phyloP scores from a whole-genome alignment of 1,140 invertebrate species.

The Drosophila trapezifrons region DNA sequence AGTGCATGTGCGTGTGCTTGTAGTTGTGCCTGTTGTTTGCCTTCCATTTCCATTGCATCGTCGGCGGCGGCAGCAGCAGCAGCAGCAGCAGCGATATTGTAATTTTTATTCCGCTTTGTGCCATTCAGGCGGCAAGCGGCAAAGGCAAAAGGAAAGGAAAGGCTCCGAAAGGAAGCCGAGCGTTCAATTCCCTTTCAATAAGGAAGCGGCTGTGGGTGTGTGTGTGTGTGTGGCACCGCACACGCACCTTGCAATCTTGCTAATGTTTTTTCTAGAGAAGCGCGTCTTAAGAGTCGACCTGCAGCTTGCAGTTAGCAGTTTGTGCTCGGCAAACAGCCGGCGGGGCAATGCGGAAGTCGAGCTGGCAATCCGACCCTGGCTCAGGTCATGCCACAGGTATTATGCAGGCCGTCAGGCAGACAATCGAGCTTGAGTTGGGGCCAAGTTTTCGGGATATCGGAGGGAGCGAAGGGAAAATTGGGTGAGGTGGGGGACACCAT shows the following conservation, averaged over 20 bases:
- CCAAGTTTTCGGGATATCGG: conserved; percentile 10
- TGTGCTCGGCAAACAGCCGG: conserved; percentile 67
- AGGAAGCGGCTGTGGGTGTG: conserved; percentile 5
- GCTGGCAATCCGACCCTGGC: conserved; percentile 29
- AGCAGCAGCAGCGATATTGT: conserved; percentile 67
- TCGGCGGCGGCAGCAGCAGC: conserved; percentile 28
- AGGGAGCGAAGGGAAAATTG: neutral
- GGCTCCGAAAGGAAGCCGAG: conserved; percentile 44
- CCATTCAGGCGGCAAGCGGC: conserved; percentile 61
- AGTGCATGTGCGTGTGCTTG: conserved; percentile 44
- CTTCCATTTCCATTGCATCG: conserved; percentile 61
- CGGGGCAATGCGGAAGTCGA: conserved; percentile 63
- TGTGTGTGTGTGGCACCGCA: conserved; percentile 37
- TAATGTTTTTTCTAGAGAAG: conserved; percentile 73
- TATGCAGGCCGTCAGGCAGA: conserved; percentile 45
- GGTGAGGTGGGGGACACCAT: conserved; percentile 15
- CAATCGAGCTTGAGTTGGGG: conserved; percentile 59
- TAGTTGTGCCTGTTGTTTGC: conserved; percentile 60
- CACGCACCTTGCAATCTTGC: conserved; percentile 82
- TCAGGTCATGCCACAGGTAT: conserved; percentile 20
- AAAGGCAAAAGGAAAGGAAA: conserved; percentile 31
- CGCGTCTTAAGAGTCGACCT: conserved; percentile 51
- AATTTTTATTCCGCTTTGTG: conserved; percentile 77
- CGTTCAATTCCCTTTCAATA: conserved; percentile 80
- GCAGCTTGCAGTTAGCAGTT: conserved; percentile 49